Percentiles rank a stretch among this genome's conserved stretches.
These are phyloP conservation scores for Psittacula cyanocephala DNA, from an alignment of 2,113 vertebrate genomes.

Conservation along the genomic window DNA sequence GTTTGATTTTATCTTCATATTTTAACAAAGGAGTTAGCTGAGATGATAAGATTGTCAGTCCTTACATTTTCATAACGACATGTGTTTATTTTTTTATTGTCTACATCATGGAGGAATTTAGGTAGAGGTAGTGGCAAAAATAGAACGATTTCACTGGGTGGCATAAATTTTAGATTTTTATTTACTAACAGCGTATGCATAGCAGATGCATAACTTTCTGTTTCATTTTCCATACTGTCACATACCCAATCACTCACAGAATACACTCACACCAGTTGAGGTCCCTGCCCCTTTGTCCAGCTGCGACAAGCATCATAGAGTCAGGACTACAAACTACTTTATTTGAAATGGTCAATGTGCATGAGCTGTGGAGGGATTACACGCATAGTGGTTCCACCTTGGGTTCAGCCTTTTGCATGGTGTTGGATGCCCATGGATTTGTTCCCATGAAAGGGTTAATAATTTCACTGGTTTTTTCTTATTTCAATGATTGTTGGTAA, in stretches of 20 bases:
- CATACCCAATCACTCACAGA: not conserved
- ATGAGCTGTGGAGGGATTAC: not conserved
- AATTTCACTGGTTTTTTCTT: not conserved
- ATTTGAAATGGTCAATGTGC: not conserved
- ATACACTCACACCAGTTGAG: not conserved
- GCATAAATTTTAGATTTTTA: not conserved
- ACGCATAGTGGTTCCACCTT: fast-evolving
- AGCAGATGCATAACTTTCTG: not conserved
- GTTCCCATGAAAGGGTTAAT: not conserved
- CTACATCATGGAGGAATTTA: not conserved
- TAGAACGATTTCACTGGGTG: not conserved
- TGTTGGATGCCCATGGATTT: not conserved
- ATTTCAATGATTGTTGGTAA: not conserved
- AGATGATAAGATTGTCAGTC: not conserved
- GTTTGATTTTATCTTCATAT: not conserved
- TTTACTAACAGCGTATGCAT: not conserved
- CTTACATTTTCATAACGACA: not conserved
- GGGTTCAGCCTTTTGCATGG: not conserved
- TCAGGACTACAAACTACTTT: not conserved
- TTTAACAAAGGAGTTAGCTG: not conserved
- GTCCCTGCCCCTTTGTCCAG: not conserved
- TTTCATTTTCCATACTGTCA: not conserved
- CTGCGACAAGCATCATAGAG: not conserved
- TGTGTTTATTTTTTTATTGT: not conserved
- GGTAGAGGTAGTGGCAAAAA: not conserved